Evolutionary conservation across 2,113 vertebrate species (phyloP).

Genomic region (Dendrocopos noguchii): DNA sequence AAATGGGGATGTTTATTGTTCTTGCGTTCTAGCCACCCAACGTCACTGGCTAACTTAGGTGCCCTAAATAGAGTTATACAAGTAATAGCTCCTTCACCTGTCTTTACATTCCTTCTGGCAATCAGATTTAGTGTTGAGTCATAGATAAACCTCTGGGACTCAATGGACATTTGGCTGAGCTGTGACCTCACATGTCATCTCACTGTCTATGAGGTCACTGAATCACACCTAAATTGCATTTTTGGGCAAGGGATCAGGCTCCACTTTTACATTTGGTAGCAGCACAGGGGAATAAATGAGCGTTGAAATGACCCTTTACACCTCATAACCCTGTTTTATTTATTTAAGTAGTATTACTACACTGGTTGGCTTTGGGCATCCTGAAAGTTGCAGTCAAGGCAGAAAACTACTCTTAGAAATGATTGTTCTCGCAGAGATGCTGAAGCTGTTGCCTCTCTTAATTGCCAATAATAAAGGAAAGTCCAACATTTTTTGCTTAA

Average conservation of each 20-base stretch:
- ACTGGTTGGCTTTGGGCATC: neutral
- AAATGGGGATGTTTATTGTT: neutral
- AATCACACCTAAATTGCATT: neutral
- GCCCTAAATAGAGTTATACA: neutral
- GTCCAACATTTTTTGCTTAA: slow-evolving; percentile 64
- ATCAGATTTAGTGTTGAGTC: neutral
- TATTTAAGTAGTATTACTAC: neutral
- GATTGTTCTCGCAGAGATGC: neutral
- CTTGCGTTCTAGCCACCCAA: neutral
- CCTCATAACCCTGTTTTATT: neutral
- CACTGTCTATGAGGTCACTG: neutral
- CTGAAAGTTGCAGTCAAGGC: neutral
- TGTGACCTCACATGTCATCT: neutral
- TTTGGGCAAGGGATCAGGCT: neutral
- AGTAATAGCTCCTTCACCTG: neutral
- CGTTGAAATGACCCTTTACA: neutral
- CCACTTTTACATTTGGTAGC: neutral
- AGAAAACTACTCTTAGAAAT: slow-evolving; percentile 7
- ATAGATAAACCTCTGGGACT: neutral
- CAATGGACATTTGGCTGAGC: neutral
- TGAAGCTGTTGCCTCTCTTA: slow-evolving; percentile 26
- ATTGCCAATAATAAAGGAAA: slow-evolving; percentile 22
- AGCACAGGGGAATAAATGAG: neutral
- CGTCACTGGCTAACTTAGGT: neutral
- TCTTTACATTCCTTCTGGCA: neutral